phyloP scores from a whole-genome alignment of 2,797 vertebrate species.

The Tinamus major region DNA sequence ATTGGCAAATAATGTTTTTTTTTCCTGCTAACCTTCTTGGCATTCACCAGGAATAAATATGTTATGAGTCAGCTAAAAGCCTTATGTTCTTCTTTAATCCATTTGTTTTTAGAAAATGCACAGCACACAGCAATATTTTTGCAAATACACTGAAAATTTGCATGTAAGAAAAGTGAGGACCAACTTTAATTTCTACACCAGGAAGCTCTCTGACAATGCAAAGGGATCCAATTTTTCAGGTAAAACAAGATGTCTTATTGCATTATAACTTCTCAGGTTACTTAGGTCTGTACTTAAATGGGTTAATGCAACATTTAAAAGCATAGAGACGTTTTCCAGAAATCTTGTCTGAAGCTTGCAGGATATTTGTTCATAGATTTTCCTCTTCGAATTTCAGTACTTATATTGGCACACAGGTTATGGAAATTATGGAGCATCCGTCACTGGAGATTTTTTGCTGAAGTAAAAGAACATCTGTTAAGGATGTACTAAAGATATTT shows the following conservation, averaged over 20 bases:
- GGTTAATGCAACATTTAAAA: background rate
- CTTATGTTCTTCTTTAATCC: rapidly evolving
- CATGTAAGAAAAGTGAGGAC: background rate
- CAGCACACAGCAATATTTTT: background rate
- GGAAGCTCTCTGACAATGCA: background rate
- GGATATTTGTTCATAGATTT: background rate
- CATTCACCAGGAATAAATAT: background rate
- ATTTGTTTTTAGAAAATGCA: background rate
- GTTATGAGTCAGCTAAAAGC: background rate
- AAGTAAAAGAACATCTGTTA: background rate
- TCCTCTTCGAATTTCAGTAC: background rate
- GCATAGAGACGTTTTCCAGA: background rate
- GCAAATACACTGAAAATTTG: background rate
- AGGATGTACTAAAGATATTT: background rate
- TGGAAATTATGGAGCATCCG: background rate
- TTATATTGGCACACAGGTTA: background rate
- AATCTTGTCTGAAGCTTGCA: background rate
- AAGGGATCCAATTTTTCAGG: background rate
- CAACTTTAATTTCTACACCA: conserved; percentile 5
- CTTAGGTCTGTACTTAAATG: background rate
- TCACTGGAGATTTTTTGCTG: background rate
- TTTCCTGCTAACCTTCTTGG: background rate
- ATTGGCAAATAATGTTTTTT: background rate
- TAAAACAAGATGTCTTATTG: background rate
- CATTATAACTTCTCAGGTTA: background rate